phyloP scores from a whole-genome alignment of 1,140 invertebrate species.

The Meteorus sp. region DNA sequence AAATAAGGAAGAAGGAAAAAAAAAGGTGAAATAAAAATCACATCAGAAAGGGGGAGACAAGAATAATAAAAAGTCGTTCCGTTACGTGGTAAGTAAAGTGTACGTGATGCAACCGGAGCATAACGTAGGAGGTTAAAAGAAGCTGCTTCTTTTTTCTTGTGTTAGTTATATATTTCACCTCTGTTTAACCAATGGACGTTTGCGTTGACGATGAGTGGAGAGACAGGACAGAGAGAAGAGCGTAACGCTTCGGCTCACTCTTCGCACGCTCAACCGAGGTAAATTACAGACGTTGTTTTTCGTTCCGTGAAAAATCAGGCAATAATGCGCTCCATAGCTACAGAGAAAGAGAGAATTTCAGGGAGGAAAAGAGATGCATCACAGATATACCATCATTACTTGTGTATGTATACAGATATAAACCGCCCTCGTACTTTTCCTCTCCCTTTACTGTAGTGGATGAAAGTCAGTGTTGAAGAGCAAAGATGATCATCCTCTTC shows the following conservation, averaged over 20 bases:
- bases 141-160: slow-evolving; percentile 13
- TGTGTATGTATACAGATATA: neutral
- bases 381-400: slow-evolving; percentile 22
- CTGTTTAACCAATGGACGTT: slow-evolving; percentile 17
- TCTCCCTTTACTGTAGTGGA: no score
- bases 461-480: slow-evolving; percentile 21
- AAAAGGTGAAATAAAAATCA: no score
- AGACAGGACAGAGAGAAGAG: slow-evolving; percentile 22
- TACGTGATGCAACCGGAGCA: slow-evolving; percentile 37
- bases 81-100: slow-evolving; percentile 31
- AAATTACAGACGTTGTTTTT: slow-evolving; percentile 29
- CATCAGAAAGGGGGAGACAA: no score
- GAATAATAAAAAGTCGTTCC: slow-evolving; percentile 37
- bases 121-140: slow-evolving; percentile 27
- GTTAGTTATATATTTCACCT: slow-evolving; percentile 19
- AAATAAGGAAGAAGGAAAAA: slow-evolving; percentile 4
- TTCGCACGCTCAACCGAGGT: slow-evolving; percentile 22
- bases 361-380: slow-evolving; percentile 2
- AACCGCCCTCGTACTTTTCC: no score
- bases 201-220: neutral
- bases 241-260: slow-evolving; percentile 21
- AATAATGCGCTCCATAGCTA: slow-evolving; percentile 24
- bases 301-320: slow-evolving; percentile 32
- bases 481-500: slow-evolving; percentile 23
- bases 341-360: slow-evolving; percentile 4